Evolutionary conservation across 2,113 vertebrate species (phyloP), one percentile per base, ranked within the genome.

Genomic region (Forbesichthys papilliferus): DNA sequence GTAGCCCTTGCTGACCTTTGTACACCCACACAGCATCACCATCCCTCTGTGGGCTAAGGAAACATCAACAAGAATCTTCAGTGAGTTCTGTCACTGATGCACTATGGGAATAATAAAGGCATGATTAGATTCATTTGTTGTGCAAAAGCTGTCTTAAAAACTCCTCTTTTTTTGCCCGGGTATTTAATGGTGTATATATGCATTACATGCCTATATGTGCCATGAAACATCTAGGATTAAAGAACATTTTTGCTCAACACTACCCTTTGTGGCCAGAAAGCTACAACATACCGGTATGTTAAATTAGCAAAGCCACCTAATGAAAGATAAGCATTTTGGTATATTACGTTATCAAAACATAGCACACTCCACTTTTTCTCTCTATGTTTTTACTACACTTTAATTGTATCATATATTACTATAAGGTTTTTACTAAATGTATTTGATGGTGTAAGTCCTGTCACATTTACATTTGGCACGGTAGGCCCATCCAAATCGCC

Each of bases 1-100:
- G 64, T 61, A 69, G 75, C 66, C 66, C 62, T 74, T 11, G 3
- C 72, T 65, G 48, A 60, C 60, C 64, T 80, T 79, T 55, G 18
- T 49, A 51, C 54, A 16, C 54, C 8, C n/a, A 18, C 73, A 61
- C 59, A 78, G 64, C 51, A 64, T 63, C 52, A 33, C 16, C 10
- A 66, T 14, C 48, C 55, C 11, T 61, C 58, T 54, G 65, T 57
- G 65, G 55, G 51, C 42, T 27, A 12, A 5, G 59, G 12, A 16
- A 20, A 53, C 10, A 72, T 69, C 51, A 5, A 10, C 20, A 42
- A 2, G 3, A n/a, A 8, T 3, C 56, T 1, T 48, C 27, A 69
- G 18, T 13, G 20, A 56, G 51, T n/a, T 61, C 51, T 48, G 11
- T 3, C 12, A 34, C 9, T 59, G 47, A 46, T 51, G n/a, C 48